Conservation (phyloP, 35 echinoderm and acorn worm species). For the Holothuria glaberrima region DNA sequence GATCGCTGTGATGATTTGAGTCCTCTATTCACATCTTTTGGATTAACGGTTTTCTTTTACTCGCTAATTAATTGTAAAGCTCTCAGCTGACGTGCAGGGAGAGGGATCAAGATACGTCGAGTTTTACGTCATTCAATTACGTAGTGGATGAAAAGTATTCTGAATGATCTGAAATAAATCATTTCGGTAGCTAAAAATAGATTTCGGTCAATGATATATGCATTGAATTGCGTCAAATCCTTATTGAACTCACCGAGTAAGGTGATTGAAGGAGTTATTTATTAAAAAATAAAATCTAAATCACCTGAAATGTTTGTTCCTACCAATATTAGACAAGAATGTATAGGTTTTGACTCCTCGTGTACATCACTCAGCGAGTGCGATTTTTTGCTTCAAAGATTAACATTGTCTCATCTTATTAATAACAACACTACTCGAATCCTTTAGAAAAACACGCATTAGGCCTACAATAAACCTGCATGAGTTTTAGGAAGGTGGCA, state of each 20-base stretch:
- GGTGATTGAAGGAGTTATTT: too few relatives aligned
- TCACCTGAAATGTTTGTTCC: too few relatives aligned
- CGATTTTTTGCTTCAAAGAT: background rate
- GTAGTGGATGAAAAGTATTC: background rate
- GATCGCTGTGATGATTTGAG: too few relatives aligned
- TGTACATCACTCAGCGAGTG: background rate
- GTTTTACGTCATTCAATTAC: slow-evolving; percentile 1
- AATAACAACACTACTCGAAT: background rate
- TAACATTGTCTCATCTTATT: background rate
- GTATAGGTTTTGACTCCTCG: background rate
- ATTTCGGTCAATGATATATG: background rate
- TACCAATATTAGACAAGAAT: too few relatives aligned
- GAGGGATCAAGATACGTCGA: background rate
- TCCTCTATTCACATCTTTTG: too few relatives aligned
- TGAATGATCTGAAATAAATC: background rate
- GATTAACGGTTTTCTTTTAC: background rate
- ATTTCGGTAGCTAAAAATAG: background rate
- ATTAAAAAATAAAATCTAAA: too few relatives aligned
- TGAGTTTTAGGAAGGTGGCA: too few relatives aligned
- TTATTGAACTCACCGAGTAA: too few relatives aligned
- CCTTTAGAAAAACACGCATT: too few relatives aligned
- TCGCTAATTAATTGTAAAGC: slow-evolving; percentile 47
- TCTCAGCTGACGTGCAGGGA: background rate
- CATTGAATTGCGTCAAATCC: too few relatives aligned
- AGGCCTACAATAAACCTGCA: too few relatives aligned